Percentiles rank a stretch among this genome's conserved stretches.
phyloP scores from a whole-genome alignment of 53 echinoderm and acorn worm species.

The Temnopleurus reevesii region DNA sequence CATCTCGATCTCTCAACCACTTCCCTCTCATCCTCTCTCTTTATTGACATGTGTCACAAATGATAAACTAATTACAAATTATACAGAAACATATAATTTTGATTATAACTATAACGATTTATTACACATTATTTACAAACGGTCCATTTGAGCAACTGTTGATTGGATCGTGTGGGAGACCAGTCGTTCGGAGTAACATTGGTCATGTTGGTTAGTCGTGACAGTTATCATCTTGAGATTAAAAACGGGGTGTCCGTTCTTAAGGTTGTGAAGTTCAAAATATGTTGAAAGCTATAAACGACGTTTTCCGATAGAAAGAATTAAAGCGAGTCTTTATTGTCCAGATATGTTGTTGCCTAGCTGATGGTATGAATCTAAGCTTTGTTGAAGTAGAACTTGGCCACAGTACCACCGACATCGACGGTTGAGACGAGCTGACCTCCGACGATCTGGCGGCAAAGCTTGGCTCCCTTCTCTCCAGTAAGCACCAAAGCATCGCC shows the following conservation, averaged over 20 bases:
- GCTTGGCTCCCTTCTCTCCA: constrained; percentile 47
- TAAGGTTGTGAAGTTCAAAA: neutral
- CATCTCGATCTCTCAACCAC: too few relatives aligned
- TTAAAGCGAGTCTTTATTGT: constrained; percentile 8
- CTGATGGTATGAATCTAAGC: constrained; percentile 14
- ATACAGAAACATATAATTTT: too few relatives aligned
- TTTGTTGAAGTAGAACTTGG: constrained; percentile 79
- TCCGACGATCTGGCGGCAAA: constrained; percentile 70
- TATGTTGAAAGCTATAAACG: neutral
- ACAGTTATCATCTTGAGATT: neutral
- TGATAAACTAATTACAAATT: too few relatives aligned
- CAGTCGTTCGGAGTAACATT: neutral
- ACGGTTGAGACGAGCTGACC: constrained; percentile 80
- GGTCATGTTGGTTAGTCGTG: neutral
- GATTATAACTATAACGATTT: too few relatives aligned
- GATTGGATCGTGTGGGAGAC: too few relatives aligned
- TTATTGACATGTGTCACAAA: too few relatives aligned
- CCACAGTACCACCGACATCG: constrained; percentile 65
- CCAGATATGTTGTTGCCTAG: neutral
- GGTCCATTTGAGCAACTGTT: neutral
- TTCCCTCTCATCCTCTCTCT: too few relatives aligned
- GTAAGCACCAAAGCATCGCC: constrained; percentile 44
- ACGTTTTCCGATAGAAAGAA: neutral
- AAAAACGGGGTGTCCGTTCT: neutral
- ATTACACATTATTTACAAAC: constrained; percentile 21